These are phyloP conservation scores for Sclerodermus sp. DNA, from an alignment of 2,888 invertebrate species.

Conservation along the genomic window DNA sequence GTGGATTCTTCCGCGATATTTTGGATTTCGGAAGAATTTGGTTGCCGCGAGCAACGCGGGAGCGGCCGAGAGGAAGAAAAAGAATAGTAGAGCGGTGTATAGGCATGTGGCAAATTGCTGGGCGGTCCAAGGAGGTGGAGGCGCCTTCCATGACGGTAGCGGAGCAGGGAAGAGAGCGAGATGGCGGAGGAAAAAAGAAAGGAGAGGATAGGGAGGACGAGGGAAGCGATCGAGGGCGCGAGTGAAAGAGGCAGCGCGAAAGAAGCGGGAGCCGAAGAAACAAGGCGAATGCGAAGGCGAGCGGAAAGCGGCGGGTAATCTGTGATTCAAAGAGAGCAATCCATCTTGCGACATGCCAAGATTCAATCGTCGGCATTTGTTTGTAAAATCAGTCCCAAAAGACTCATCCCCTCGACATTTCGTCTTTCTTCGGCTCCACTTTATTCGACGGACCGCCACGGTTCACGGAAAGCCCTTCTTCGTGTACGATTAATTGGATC, in stretches of 20 bases:
- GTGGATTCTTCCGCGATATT: conserved; percentile 12
- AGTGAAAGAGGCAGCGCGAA: conserved; percentile 2
- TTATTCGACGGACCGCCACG: conserved; percentile 11
- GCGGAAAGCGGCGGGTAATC: conserved; percentile 43
- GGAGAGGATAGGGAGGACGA: conserved; percentile 5
- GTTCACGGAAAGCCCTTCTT: conserved; percentile 35
- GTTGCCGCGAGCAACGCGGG: conserved; percentile 15
- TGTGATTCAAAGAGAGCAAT: conserved; percentile 56
- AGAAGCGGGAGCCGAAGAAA: conserved; percentile 11
- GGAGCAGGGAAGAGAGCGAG: conserved; percentile 12
- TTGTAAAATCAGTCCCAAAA: conserved; percentile 54
- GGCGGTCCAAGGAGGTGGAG: conserved; percentile 28
- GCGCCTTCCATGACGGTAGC: conserved; percentile 21
- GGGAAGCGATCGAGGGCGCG: conserved; percentile 22
- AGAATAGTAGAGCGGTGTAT: conserved; percentile 19
- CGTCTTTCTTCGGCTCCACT: conserved; percentile 11
- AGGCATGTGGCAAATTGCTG: conserved; percentile 52
- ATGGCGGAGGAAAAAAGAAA: background rate
- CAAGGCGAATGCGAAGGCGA: background rate
- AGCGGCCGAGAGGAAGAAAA: conserved; percentile 10
- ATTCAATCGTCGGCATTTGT: conserved; percentile 56
- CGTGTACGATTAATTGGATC: conserved; percentile 6
- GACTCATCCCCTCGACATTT: conserved; percentile 32
- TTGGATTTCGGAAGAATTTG: conserved; percentile 16
- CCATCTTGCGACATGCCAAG: conserved; percentile 55